Percentiles rank a stretch among this genome's conserved stretches.
Evolutionary conservation across 2,888 invertebrate genomes (phyloP).

Genomic region (Caenorhabditis parvicauda): DNA sequence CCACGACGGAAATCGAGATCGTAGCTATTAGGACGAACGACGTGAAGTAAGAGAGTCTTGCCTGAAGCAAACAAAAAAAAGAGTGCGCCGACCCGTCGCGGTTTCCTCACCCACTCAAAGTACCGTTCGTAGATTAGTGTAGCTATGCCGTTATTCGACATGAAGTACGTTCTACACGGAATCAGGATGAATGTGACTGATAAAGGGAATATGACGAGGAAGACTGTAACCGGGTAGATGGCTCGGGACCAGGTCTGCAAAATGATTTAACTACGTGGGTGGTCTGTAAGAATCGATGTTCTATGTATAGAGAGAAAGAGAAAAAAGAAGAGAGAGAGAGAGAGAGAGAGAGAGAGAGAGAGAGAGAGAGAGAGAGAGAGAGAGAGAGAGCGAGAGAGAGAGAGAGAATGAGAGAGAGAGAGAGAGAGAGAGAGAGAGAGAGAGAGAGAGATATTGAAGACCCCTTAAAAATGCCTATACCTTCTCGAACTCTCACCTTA

Average conservation of each 20-base stretch:
- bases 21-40: too few relatives aligned
- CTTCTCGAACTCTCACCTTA: too few relatives aligned
- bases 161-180: too few relatives aligned
- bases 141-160: too few relatives aligned
- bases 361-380: constrained; percentile 1
- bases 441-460: constrained; percentile 13
- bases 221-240: neutral
- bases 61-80: too few relatives aligned
- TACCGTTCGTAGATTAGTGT: too few relatives aligned
- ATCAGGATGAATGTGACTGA: too few relatives aligned
- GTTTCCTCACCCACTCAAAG: too few relatives aligned
- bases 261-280: neutral
- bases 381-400: constrained; percentile 3
- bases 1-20: too few relatives aligned
- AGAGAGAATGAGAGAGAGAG: constrained; percentile 1
- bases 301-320: constrained; percentile 5
- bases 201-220: neutral
- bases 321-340: constrained; percentile 10
- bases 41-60: too few relatives aligned
- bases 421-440: constrained; percentile 5
- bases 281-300: neutral
- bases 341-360: constrained; percentile 3
- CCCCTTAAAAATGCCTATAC: too few relatives aligned
- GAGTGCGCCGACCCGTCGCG: too few relatives aligned
- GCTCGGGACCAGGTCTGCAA: neutral